phyloP scores from a whole-genome alignment of 2,113 vertebrate genomes.

The Odocoileus hemionus region DNA sequence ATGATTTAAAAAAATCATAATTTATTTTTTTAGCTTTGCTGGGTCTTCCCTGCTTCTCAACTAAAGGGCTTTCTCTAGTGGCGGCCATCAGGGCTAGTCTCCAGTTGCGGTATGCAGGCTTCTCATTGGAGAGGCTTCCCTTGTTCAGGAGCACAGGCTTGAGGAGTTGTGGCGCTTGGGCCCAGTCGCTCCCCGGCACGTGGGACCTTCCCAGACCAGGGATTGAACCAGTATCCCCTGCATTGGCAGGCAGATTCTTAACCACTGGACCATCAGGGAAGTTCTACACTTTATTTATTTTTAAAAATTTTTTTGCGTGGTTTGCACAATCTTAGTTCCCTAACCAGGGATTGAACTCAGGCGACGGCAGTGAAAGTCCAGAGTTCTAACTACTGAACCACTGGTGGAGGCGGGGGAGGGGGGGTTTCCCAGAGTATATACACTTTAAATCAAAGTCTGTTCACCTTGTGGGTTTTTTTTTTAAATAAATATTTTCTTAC shows the following conservation, averaged over 20 bases:
- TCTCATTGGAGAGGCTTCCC: not conserved
- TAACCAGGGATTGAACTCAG: not conserved
- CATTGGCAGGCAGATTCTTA: not conserved
- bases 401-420: too few species aligned
- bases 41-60: not conserved
- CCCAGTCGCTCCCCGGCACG: rapidly evolving
- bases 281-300: not conserved
- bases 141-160: not conserved
- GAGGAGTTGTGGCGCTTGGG: too few species aligned
- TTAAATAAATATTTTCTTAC: not conserved
- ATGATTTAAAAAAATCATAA: not conserved
- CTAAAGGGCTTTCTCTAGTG: not conserved
- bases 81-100: not conserved
- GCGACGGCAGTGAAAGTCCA: not conserved
- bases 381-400: not conserved
- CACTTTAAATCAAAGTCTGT: not conserved
- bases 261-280: not conserved
- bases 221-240: not conserved
- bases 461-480: not conserved
- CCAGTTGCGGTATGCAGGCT: not conserved
- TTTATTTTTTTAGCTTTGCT: not conserved
- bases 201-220: not conserved
- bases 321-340: not conserved
- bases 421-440: not conserved
- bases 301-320: rapidly evolving